These are phyloP conservation scores for Heteromurus nitidus DNA, from an alignment of 2,888 invertebrate species.

Conservation along the genomic window DNA sequence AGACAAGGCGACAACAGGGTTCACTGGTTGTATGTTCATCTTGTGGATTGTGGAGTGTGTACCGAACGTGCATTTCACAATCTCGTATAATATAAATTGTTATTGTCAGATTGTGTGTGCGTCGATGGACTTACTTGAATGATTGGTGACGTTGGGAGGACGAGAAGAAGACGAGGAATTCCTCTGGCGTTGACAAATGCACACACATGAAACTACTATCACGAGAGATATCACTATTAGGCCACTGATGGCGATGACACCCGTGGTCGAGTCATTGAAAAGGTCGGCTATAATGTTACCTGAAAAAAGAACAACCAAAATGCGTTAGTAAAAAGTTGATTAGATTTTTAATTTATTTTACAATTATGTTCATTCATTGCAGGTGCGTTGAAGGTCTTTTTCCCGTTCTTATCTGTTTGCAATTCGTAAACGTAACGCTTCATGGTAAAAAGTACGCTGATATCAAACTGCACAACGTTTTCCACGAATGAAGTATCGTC, in stretches of 20 bases:
- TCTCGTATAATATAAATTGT: too few relatives aligned
- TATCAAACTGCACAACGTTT: neutral
- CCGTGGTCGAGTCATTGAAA: slow-evolving; percentile 70
- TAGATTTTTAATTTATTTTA: neutral
- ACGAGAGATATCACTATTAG: slow-evolving; percentile 73
- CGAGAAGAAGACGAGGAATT: slow-evolving; percentile 65
- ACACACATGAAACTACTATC: slow-evolving; percentile 72
- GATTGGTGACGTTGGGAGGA: slow-evolving; percentile 72
- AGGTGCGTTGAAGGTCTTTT: neutral
- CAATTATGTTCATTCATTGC: neutral
- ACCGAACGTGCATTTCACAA: too few relatives aligned
- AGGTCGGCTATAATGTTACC: slow-evolving; percentile 72
- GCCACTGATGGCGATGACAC: slow-evolving; percentile 71
- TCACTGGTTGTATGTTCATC: too few relatives aligned
- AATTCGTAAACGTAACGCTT: neutral
- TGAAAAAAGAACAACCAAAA: slow-evolving; percentile 35
- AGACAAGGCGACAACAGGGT: neutral
- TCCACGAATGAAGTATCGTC: neutral
- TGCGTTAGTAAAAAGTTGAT: neutral
- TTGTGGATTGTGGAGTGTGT: too few relatives aligned
- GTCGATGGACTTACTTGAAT: slow-evolving; percentile 72
- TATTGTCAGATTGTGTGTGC: too few relatives aligned
- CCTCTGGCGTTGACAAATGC: slow-evolving; percentile 70
- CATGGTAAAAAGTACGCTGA: neutral
- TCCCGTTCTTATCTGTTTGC: neutral